phyloP scores from a whole-genome alignment of 2,797 vertebrate genomes.

The Etheostoma nigrum region DNA sequence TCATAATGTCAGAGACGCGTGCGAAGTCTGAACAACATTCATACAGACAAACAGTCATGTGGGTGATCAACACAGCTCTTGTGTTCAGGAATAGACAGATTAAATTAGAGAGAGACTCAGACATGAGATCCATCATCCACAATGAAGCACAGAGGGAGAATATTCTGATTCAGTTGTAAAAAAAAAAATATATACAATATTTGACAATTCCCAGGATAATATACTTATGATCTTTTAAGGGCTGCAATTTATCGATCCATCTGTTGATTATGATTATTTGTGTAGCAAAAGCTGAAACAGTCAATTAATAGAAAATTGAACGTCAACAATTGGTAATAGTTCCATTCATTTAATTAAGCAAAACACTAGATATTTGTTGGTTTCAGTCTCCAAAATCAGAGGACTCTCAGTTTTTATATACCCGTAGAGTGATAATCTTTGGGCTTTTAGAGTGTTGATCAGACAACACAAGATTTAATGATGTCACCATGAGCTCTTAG shows the following conservation, averaged over 20 bases:
- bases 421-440: not conserved
- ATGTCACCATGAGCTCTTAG: not conserved
- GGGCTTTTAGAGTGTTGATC: not conserved
- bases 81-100: conserved; percentile 58
- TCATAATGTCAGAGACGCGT: conserved; percentile 24
- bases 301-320: not conserved
- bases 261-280: not conserved
- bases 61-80: conserved; percentile 53
- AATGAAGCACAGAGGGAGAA: not conserved
- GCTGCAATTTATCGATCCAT: not conserved
- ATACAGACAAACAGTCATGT: conserved; percentile 28
- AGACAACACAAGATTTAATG: not conserved
- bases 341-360: not conserved
- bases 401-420: not conserved
- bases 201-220: not conserved
- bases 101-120: conserved; percentile 15
- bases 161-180: not conserved
- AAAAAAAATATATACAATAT: no score
- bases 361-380: not conserved
- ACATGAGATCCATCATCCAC: conserved; percentile 4
- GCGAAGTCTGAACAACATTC: conserved; percentile 22
- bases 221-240: not conserved
- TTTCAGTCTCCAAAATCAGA: not conserved
- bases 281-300: not conserved
- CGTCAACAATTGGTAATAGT: not conserved